These are phyloP conservation scores for Drosophila ambigua DNA, from an alignment of 1,140 invertebrate species.

Conservation along the genomic window DNA sequence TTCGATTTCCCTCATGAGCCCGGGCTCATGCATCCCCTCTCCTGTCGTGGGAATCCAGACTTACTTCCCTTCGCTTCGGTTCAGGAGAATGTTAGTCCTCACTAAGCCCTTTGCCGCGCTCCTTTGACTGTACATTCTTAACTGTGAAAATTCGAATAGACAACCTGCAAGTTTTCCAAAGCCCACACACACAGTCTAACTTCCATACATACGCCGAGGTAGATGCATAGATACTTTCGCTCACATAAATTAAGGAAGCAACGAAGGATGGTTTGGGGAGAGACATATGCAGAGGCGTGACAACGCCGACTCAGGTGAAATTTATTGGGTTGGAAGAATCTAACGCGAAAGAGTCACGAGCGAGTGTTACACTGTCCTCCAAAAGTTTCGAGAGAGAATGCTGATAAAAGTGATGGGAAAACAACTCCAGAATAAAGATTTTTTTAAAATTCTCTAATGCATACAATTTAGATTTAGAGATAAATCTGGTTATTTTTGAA, in stretches of 20 bases:
- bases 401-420: background rate
- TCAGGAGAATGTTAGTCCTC: conserved; percentile 2
- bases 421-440: too few relatives aligned
- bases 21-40: background rate
- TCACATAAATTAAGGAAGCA: conserved; percentile 59
- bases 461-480: too few relatives aligned
- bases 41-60: conserved; percentile 52
- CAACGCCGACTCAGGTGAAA: conserved; percentile 64
- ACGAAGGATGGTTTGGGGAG: conserved; percentile 12
- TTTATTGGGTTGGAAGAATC: conserved; percentile 54
- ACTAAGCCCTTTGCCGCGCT: conserved; percentile 36
- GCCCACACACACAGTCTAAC: background rate
- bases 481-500: too few relatives aligned
- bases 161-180: conserved; percentile 44
- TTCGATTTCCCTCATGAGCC: conserved; percentile 51
- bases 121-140: conserved; percentile 10
- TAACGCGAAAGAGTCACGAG: conserved; percentile 18
- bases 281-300: conserved; percentile 78
- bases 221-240: conserved; percentile 39
- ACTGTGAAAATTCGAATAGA: conserved; percentile 55
- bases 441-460: too few relatives aligned
- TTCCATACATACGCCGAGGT: conserved; percentile 1
- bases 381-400: background rate
- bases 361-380: conserved; percentile 37
- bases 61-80: background rate